Evolutionary conservation across 92 coral and sea anemone species (phyloP), one percentile per base, ranked within the genome.

Genomic region (Desmophyllum pertusum): DNA sequence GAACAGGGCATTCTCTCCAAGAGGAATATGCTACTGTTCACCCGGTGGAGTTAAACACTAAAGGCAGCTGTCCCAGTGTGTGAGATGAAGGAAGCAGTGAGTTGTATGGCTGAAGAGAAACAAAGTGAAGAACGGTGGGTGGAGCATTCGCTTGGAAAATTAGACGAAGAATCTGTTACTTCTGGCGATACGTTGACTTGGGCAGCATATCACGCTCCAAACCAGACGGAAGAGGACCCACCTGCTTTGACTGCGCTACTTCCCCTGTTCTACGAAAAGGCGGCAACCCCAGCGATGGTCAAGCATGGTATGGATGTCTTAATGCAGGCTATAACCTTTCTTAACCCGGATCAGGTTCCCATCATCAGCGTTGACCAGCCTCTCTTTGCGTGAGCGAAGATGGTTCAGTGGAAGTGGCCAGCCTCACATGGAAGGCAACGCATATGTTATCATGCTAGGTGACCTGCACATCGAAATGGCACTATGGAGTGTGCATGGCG

Each of bases 341-440:
- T 73, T 39, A 92, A 92, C 70, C 92, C 90, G 10, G 51, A 66
- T 25, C 95, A 85, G 68, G 29, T 86, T 10, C 92, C 88, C 7
- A 50, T 89, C 55, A 92, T 70, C 45, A 64, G 90, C 11, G 53
- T 85, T 57, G 90, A 92, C 71, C 95, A 92, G 81, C 92, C 92
- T 36, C 90, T 91, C 5, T 88, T 84, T 81, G 94, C 92, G 15
- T 63, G 89, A 33, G 92, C 80, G 42, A 86, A 88, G 77, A 82
- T 86, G 84, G 90, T 89, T 14, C 92, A 89, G 61, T 89, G 87
- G 91, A 87, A 87, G 84, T 90, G 93, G 90, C 91, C 93, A 0
- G 27, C 62, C 78, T 25, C 78, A 37, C 91, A 86, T 61, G 93
- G 95, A 40, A 93, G 87, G 83, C 89, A 91, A 55, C n/a, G n/a